These are phyloP conservation scores for Aldrovandia affinis DNA, from an alignment of 2,797 vertebrate genomes.

Conservation along the genomic window DNA sequence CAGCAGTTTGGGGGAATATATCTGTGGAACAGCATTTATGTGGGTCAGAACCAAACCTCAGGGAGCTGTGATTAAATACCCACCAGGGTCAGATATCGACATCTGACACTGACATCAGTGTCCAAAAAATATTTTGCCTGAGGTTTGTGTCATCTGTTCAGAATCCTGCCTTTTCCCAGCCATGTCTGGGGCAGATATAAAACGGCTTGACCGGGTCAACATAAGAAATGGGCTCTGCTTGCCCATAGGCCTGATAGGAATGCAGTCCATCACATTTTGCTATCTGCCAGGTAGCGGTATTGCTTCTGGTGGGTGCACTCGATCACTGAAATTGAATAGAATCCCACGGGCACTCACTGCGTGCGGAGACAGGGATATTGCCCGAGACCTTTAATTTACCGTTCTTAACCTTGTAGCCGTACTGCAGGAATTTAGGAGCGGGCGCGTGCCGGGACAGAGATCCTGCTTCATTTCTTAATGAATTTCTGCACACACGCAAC, in stretches of 20 bases:
- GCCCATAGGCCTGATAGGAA: conserved; percentile 1
- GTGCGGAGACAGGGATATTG: conserved; percentile 9
- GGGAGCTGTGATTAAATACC: conserved; percentile 22
- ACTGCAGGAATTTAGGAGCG: conserved; percentile 14
- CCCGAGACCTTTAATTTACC: conserved; percentile 26
- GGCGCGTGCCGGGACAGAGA: not conserved
- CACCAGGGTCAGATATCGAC: conserved; percentile 2
- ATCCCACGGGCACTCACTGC: conserved; percentile 8
- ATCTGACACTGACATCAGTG: conserved; percentile 19
- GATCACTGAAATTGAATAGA: conserved; percentile 25
- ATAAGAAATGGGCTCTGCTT: not conserved
- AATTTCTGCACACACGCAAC: not conserved
- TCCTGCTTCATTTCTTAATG: not conserved
- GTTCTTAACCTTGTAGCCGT: not conserved
- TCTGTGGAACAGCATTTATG: conserved; percentile 8
- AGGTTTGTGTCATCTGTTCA: conserved; percentile 10
- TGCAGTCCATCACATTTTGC: conserved; percentile 17
- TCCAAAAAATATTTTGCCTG: not conserved
- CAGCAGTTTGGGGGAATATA: not conserved
- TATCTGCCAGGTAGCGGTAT: conserved; percentile 20
- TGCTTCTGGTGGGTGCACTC: conserved; percentile 21
- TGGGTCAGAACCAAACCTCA: conserved; percentile 1
- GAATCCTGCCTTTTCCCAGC: conserved; percentile 3
- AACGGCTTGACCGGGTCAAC: conserved; percentile 10
- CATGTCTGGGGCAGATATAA: not conserved